These are phyloP conservation scores for Noctua comes DNA, from an alignment of 2,888 invertebrate genomes.

Conservation along the genomic window DNA sequence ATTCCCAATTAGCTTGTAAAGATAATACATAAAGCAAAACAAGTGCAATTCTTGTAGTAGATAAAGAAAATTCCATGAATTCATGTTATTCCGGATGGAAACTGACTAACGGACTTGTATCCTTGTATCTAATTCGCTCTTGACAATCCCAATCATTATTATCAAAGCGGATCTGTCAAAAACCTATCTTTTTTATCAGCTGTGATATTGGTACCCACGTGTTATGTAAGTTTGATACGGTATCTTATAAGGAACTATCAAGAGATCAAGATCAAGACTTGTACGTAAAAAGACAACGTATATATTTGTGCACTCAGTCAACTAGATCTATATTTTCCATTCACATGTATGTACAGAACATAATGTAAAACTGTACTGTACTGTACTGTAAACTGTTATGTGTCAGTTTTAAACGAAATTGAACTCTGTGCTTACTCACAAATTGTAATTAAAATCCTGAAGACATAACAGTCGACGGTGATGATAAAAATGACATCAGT, in stretches of 20 bases:
- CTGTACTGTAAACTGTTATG: not conserved
- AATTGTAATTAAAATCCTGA: not conserved
- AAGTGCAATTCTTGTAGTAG: not conserved
- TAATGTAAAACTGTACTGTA: not conserved
- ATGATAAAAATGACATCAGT: constrained; percentile 5
- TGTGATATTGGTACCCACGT: too few species aligned
- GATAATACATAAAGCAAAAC: not conserved
- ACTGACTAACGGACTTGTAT: not conserved
- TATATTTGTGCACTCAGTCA: not conserved
- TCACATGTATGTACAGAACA: not conserved
- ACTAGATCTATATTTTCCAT: too few species aligned
- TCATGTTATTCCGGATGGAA: not conserved
- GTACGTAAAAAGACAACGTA: not conserved
- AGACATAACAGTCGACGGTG: not conserved
- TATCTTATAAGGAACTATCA: constrained; percentile 14
- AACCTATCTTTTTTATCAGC: not conserved
- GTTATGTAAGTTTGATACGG: not conserved
- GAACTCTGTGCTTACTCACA: not conserved
- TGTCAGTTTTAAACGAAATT: not conserved
- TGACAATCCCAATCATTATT: not conserved
- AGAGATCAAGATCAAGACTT: constrained; percentile 4
- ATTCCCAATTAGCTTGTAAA: not conserved
- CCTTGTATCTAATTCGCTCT: not conserved
- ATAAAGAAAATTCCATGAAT: not conserved
- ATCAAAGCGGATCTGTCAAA: not conserved